Evolutionary conservation across 2,888 invertebrate species (phyloP).

Genomic region (Ichneumon xanthorius): DNA sequence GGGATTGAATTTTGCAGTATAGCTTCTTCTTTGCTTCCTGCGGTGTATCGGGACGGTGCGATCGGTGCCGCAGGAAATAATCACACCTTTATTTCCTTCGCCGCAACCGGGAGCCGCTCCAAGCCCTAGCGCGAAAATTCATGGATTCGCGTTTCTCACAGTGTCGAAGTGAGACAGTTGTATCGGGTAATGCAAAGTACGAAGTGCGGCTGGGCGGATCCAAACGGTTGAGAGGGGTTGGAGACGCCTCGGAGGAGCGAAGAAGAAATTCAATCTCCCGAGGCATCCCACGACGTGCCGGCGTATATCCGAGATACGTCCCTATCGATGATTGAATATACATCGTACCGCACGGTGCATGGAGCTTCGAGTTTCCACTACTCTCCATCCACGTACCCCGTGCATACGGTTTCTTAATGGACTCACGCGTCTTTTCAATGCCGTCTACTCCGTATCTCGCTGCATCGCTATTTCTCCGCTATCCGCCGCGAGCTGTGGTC

Average conservation of each 20-base stretch:
- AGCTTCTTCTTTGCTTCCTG: background rate
- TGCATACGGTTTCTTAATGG: constrained; percentile 58
- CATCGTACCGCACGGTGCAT: constrained; percentile 48
- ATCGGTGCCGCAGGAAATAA: background rate
- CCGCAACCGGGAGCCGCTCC: background rate
- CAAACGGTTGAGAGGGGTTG: constrained; percentile 17
- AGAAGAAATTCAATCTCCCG: constrained; percentile 68
- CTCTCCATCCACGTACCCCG: background rate
- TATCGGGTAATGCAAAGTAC: constrained; percentile 41
- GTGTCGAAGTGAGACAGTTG: constrained; percentile 27
- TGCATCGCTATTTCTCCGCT: constrained; percentile 22
- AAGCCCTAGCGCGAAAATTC: background rate
- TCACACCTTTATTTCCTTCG: constrained; percentile 15
- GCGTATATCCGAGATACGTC: constrained; percentile 59
- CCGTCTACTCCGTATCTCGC: constrained; percentile 47
- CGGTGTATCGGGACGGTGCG: background rate
- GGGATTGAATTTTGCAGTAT: constrained; percentile 38
- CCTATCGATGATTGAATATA: constrained; percentile 68
- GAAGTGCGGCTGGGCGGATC: constrained; percentile 45
- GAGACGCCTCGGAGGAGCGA: constrained; percentile 45
- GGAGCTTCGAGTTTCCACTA: constrained; percentile 39
- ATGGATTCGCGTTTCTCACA: constrained; percentile 20
- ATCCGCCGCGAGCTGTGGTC: background rate
- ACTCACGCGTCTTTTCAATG: constrained; percentile 65
- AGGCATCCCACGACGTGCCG: constrained; percentile 58